Evolutionary conservation across 2,113 vertebrate species (phyloP).

Genomic region (Mastomys coucha): DNA sequence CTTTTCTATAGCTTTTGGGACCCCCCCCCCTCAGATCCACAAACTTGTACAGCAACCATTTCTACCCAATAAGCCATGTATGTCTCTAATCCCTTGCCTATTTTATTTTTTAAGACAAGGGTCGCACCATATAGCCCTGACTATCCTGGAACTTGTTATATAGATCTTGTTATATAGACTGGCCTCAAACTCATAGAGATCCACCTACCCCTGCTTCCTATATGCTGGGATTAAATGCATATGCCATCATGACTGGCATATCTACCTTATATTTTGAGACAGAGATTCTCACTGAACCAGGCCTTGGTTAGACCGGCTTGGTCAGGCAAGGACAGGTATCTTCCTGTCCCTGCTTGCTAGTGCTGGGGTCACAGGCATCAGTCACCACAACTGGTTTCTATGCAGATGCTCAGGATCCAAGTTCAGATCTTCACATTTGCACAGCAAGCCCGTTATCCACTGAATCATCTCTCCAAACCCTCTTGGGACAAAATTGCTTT

Average conservation of each 20-base stretch:
- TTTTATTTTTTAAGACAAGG: not conserved
- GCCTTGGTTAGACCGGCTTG: not conserved
- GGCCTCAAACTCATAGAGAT: not conserved
- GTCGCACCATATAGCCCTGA: not conserved
- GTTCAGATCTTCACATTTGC: not conserved
- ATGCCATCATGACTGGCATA: not conserved
- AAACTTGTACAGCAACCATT: too few relatives aligned
- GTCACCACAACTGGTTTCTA: not conserved
- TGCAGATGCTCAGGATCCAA: not conserved
- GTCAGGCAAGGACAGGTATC: not conserved
- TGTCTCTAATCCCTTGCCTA: too few relatives aligned
- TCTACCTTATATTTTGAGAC: not conserved
- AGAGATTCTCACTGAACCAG: not conserved
- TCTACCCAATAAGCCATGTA: too few relatives aligned
- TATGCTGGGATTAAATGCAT: not conserved
- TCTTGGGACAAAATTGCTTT: constrained; percentile 18
- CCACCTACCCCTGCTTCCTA: not conserved
- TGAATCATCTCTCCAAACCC: not conserved
- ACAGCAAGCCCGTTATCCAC: not conserved
- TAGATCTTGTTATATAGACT: too few relatives aligned
- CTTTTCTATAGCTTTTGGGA: not conserved
- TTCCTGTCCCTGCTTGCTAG: not conserved
- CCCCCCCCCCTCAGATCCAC: too few relatives aligned
- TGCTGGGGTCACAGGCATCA: not conserved
- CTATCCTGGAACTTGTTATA: not conserved